Evolutionary conservation across 2,888 invertebrate genomes (phyloP).

Genomic region (Troides oblongomaculatus): DNA sequence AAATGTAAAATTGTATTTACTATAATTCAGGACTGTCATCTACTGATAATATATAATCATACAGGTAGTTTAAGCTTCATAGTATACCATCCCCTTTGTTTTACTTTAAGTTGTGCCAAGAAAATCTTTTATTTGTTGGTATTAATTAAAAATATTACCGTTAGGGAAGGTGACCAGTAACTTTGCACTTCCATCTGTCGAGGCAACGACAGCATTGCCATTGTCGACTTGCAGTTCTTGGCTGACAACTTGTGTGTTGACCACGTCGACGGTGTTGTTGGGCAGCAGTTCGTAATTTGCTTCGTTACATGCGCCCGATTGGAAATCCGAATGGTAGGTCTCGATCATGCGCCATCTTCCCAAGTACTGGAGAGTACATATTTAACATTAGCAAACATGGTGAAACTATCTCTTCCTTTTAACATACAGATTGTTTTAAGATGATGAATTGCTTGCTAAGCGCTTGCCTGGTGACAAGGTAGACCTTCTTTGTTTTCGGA

Average conservation of each 20-base stretch:
- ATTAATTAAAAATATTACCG: constrained; percentile 42
- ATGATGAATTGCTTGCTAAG: no score
- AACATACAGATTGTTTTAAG: no score
- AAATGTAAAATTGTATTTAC: neutral
- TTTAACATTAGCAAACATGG: neutral
- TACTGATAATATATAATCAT: no score
- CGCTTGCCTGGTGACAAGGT: no score
- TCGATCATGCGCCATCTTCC: constrained; percentile 81
- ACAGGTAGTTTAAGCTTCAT: no score
- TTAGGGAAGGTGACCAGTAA: constrained; percentile 77
- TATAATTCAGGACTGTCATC: no score
- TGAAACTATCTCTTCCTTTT: no score
- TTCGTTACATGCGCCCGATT: constrained; percentile 81
- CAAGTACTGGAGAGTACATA: constrained; percentile 42
- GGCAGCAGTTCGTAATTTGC: constrained; percentile 70
- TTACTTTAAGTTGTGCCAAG: no score
- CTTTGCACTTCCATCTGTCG: constrained; percentile 70
- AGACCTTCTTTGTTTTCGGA: no score
- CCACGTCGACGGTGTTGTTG: constrained; percentile 42
- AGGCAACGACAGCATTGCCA: constrained; percentile 66
- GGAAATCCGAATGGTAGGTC: constrained; percentile 80
- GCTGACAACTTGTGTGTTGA: constrained; percentile 56
- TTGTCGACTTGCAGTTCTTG: constrained; percentile 68
- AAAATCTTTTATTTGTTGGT: no score
- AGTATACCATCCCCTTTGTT: no score